A percentile compares a stretch with the other conserved stretches of the same genome.
phyloP scores from a whole-genome alignment of 2,888 invertebrate species.

The Calliopum simillimum region DNA sequence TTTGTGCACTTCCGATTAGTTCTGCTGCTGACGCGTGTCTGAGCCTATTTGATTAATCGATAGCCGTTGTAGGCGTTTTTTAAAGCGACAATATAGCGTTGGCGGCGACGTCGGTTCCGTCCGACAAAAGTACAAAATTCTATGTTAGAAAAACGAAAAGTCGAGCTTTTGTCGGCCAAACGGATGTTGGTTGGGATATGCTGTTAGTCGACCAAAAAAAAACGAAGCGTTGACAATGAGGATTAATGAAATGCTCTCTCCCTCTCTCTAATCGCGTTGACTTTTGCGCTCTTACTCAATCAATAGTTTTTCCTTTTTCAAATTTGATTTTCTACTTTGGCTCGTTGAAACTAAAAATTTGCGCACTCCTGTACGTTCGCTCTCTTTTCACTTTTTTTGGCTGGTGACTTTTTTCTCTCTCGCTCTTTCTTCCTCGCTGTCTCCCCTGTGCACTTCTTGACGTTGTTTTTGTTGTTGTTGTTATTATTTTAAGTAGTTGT shows the following conservation, averaged over 20 bases:
- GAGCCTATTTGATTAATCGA: slow-evolving; percentile 36
- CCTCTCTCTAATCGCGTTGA: slow-evolving; percentile 24
- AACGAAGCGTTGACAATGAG: slow-evolving; percentile 1
- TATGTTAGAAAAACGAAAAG: slow-evolving; percentile 13
- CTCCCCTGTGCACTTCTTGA: neutral
- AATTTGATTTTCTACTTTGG: neutral
- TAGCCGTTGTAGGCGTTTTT: slow-evolving; percentile 29
- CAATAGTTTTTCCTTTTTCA: slow-evolving; percentile 12
- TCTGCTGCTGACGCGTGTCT: slow-evolving; percentile 18
- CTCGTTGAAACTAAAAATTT: too few relatives aligned
- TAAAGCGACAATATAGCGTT: neutral
- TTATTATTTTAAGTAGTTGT: neutral
- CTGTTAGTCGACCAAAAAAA: slow-evolving; percentile 4
- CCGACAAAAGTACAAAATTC: neutral
- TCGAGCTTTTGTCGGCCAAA: neutral
- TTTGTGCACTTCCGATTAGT: neutral
- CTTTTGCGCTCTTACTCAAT: slow-evolving; percentile 31
- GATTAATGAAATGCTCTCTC: slow-evolving; percentile 18
- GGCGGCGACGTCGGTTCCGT: neutral
- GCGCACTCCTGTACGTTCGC: slow-evolving; percentile 11
- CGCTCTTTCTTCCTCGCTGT: slow-evolving; percentile 12
- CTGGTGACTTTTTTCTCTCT: slow-evolving; percentile 11
- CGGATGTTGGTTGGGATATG: neutral
- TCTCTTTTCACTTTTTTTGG: slow-evolving; percentile 4
- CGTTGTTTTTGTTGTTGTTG: slow-evolving; percentile 14